These are phyloP conservation scores for Chondrosia reniformis DNA, from an alignment of 37 sponge, comb jelly and placozoan genomes.

Conservation along the genomic window DNA sequence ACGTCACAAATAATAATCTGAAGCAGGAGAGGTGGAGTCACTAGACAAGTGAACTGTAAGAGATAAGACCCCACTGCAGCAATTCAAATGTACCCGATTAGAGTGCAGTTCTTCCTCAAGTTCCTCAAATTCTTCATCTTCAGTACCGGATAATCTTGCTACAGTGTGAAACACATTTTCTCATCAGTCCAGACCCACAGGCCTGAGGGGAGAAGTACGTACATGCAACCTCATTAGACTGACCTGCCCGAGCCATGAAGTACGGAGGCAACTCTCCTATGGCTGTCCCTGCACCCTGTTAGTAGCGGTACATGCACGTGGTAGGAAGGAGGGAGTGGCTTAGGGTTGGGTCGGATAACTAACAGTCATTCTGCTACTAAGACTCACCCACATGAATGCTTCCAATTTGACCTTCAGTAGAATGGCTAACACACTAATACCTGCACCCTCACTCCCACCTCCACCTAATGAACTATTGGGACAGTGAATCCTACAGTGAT, in stretches of 20 bases:
- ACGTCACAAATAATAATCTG: not conserved
- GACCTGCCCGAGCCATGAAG: slow-evolving; percentile 99
- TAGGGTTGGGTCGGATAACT: too few relatives aligned
- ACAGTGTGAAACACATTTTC: too few relatives aligned
- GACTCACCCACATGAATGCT: slow-evolving; percentile 89
- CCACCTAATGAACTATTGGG: not conserved
- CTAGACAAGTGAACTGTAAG: too few relatives aligned
- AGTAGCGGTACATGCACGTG: not conserved
- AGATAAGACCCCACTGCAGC: too few relatives aligned
- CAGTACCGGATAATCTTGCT: slow-evolving; percentile 88
- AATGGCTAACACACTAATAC: slow-evolving; percentile 1
- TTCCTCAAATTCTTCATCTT: slow-evolving; percentile 77
- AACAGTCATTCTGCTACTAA: too few relatives aligned
- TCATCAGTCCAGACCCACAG: not conserved
- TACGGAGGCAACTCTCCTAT: slow-evolving; percentile 98
- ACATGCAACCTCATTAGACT: too few relatives aligned
- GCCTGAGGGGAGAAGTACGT: not conserved
- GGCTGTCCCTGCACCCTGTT: slow-evolving; percentile 92
- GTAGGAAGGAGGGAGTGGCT: not conserved
- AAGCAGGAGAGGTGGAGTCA: not conserved
- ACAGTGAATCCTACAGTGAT: slow-evolving; percentile 18
- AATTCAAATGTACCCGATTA: too few relatives aligned
- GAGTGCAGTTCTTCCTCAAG: slow-evolving; percentile 74
- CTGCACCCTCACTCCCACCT: not conserved
- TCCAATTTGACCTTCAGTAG: slow-evolving; percentile 83